These are phyloP conservation scores for Notodonta ziczac DNA, from an alignment of 2,888 invertebrate genomes.

Conservation along the genomic window DNA sequence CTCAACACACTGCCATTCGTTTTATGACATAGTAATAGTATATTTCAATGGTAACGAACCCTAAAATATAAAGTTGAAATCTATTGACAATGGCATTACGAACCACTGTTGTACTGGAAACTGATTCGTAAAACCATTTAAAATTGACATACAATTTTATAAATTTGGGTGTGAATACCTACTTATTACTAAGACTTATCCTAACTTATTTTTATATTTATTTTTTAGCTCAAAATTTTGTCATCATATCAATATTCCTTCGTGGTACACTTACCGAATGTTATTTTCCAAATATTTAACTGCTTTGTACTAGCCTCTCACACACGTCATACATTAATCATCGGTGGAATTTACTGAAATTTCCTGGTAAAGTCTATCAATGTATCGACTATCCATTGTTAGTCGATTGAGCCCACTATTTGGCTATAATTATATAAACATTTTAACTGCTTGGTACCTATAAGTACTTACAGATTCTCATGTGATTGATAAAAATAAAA, in stretches of 20 bases:
- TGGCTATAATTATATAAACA: not conserved
- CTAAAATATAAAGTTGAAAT: too few species aligned
- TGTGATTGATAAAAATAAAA: too few species aligned
- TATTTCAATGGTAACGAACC: too few species aligned
- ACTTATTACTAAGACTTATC: too few species aligned
- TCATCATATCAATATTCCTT: not conserved
- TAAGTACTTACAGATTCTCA: not conserved
- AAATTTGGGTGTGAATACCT: too few species aligned
- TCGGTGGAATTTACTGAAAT: conserved; percentile 66
- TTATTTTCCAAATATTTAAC: conserved; percentile 40
- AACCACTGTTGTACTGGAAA: too few species aligned
- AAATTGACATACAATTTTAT: too few species aligned
- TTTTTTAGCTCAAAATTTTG: not conserved
- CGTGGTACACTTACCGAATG: not conserved
- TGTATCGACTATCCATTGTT: conserved; percentile 40
- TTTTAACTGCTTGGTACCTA: too few species aligned
- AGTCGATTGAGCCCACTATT: conserved; percentile 20
- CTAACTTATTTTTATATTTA: not conserved
- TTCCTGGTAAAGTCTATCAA: conserved; percentile 63
- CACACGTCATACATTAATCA: conserved; percentile 44
- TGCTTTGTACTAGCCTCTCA: conserved; percentile 74
- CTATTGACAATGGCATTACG: too few species aligned
- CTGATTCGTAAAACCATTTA: too few species aligned
- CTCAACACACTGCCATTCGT: not conserved
- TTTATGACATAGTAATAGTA: too few species aligned